Evolutionary conservation across 1,140 invertebrate genomes (phyloP).

Genomic region (Drosophila navojoa): DNA sequence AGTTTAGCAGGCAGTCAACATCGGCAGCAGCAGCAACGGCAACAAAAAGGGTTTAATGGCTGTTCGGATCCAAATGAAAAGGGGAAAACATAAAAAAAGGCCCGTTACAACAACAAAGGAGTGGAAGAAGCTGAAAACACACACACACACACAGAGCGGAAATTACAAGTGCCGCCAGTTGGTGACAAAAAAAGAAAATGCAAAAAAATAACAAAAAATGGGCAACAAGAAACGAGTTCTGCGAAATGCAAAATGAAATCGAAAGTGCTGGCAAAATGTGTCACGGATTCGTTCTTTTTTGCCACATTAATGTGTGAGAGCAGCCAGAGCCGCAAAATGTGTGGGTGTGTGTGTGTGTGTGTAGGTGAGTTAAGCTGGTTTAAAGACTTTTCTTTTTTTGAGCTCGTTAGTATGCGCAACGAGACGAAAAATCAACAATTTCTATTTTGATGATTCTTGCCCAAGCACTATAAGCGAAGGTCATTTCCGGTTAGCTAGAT

Average conservation of each 20-base stretch:
- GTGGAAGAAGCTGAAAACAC: constrained; percentile 34
- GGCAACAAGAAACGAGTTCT: constrained; percentile 30
- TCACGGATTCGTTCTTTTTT: constrained; percentile 44
- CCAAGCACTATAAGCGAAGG: constrained; percentile 45
- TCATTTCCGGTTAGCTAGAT: constrained; percentile 16
- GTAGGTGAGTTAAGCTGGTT: constrained; percentile 40
- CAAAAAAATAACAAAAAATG: constrained; percentile 30
- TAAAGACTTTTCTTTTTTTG: constrained; percentile 49
- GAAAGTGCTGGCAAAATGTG: constrained; percentile 66
- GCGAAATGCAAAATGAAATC: constrained; percentile 77
- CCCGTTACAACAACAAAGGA: constrained; percentile 11
- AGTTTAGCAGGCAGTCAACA: constrained; percentile 71
- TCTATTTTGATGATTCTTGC: constrained; percentile 76
- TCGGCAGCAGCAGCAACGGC: constrained; percentile 25
- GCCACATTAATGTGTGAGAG: constrained; percentile 57
- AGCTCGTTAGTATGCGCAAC: constrained; percentile 79
- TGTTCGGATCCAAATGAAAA: constrained; percentile 49
- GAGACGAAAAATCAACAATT: constrained; percentile 82
- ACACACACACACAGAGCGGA: constrained; percentile 56
- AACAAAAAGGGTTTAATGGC: constrained; percentile 64
- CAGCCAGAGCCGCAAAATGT: constrained; percentile 7
- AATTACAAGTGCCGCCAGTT: constrained; percentile 79
- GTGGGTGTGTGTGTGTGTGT: constrained; percentile 32
- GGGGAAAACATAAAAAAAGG: constrained; percentile 67
- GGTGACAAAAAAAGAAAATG: constrained; percentile 46